A percentile compares a stretch with the other conserved stretches of the same genome.
Conservation (phyloP, 2,797 vertebrate species). For the Vultur gryphus region DNA sequence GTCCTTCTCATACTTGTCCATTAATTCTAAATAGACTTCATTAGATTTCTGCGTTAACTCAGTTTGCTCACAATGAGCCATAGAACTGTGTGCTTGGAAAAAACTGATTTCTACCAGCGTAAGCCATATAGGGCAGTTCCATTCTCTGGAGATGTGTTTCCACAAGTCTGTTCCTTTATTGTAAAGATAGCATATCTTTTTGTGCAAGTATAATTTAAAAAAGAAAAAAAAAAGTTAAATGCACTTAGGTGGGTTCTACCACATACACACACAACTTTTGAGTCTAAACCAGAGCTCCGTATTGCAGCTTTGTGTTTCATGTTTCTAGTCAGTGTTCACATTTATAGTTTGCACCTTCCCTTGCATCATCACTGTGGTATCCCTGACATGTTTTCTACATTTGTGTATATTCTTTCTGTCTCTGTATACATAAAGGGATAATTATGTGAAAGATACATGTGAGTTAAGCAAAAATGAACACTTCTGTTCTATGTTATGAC, state of each 20-base stretch:
- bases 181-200: accelerated
- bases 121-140: not conserved
- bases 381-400: not conserved
- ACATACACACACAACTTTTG: accelerated
- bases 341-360: not conserved
- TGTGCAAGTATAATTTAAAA: not conserved
- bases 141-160: not conserved
- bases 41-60: not conserved
- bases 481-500: not conserved
- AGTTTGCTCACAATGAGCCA: not conserved
- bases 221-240: not conserved
- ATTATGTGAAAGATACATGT: not conserved
- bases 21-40: not conserved
- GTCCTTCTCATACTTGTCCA: not conserved
- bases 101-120: not conserved
- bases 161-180: not conserved
- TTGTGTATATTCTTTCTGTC: not conserved
- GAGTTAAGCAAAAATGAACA: not conserved
- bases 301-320: not conserved
- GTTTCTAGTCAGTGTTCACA: not conserved
- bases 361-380: not conserved
- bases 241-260: not conserved
- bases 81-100: not conserved
- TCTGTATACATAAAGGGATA: not conserved
- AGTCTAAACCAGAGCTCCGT: not conserved